These are phyloP conservation scores for Melanostigma gelatinosum DNA, from an alignment of 2,113 vertebrate species.

Conservation along the genomic window DNA sequence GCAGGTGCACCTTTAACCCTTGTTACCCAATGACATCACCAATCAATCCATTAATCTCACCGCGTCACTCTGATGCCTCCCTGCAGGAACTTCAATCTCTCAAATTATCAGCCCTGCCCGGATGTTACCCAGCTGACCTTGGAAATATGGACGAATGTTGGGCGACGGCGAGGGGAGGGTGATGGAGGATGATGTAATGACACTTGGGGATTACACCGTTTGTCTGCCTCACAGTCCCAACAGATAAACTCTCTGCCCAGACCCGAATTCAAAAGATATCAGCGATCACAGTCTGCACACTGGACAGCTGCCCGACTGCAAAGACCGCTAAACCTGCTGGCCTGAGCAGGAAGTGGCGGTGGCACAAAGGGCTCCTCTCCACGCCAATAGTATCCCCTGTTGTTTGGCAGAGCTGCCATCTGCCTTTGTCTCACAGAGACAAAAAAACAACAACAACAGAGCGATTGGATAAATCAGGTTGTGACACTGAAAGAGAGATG, in stretches of 20 bases:
- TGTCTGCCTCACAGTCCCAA: constrained; percentile 29
- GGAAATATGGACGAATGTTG: constrained; percentile 41
- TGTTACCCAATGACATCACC: constrained; percentile 31
- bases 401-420: constrained; percentile 21
- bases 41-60: constrained; percentile 55
- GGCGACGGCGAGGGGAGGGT: not conserved
- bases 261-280: constrained; percentile 41
- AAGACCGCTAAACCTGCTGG: constrained; percentile 36
- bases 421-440: constrained; percentile 32
- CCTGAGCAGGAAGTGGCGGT: constrained; percentile 32
- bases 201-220: constrained; percentile 52
- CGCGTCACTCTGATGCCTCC: constrained; percentile 14
- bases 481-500: constrained; percentile 15
- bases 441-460: not conserved
- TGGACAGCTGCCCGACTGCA: constrained; percentile 37
- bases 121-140: constrained; percentile 63
- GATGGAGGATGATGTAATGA: constrained; percentile 57
- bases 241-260: constrained; percentile 41
- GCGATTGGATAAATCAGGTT: constrained; percentile 19
- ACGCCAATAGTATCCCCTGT: constrained; percentile 16
- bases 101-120: constrained; percentile 53
- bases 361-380: not conserved
- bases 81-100: constrained; percentile 41
- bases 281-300: constrained; percentile 23
- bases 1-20: constrained; percentile 27